A percentile compares a stretch with the other conserved stretches of the same genome.
Conservation (phyloP, 2,888 invertebrate species). For the Xylocampa areola region DNA sequence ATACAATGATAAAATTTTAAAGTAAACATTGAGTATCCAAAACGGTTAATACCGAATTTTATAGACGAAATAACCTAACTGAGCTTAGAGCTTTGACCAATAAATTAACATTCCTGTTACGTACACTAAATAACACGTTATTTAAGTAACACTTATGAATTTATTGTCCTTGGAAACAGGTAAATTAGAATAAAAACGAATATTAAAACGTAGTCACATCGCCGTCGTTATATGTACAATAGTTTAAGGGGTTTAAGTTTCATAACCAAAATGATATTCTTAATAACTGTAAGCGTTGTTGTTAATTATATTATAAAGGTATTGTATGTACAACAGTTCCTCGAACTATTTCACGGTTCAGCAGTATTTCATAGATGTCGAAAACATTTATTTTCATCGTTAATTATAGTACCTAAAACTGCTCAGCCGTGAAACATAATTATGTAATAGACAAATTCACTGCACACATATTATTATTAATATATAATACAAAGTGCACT, state of each 20-base stretch:
- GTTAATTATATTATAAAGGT: constrained; percentile 74
- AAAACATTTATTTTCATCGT: constrained; percentile 45
- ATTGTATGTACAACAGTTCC: constrained; percentile 82
- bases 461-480: constrained; percentile 79
- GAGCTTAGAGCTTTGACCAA: constrained; percentile 73
- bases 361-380: constrained; percentile 61
- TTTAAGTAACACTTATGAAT: constrained; percentile 57
- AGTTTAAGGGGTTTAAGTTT: constrained; percentile 68
- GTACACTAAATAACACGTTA: constrained; percentile 49
- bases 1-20: constrained; percentile 1
- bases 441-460: constrained; percentile 67
- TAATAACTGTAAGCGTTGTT: constrained; percentile 80
- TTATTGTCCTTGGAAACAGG: constrained; percentile 78
- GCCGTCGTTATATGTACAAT: constrained; percentile 67
- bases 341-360: constrained; percentile 73
- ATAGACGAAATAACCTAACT: constrained; percentile 51
- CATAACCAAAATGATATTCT: constrained; percentile 70
- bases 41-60: constrained; percentile 11
- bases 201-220: constrained; percentile 67
- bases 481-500: constrained; percentile 82
- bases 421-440: constrained; percentile 72
- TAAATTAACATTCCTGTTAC: constrained; percentile 61
- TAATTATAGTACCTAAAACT: constrained; percentile 48
- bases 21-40: constrained; percentile 6
- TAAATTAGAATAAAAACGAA: constrained; percentile 72